Base-by-base conservation (phyloP, 2,113 vertebrate species). In the Anthoscopus minutus region DNA sequence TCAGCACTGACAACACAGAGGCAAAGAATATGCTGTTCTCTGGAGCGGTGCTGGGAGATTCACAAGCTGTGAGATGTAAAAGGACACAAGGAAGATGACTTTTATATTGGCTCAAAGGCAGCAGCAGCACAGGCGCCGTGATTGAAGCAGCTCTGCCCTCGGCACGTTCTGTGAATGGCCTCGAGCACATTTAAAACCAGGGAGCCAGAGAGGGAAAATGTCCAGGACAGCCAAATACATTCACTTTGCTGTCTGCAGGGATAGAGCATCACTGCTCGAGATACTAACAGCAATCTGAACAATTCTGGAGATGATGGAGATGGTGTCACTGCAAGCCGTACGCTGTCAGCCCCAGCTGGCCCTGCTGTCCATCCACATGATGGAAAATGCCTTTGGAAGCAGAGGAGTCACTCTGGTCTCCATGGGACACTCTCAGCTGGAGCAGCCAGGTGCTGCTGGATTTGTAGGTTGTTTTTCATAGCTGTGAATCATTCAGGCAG, bases 391-490 rank as follows among this genome's bases (percentile, higher is more conserved):
- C 58, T n/a, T 5, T 8, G 47, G 31, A 7, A 7, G 10, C 70
- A 66, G 5, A 4, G 2, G 60, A 44, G 24, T 48, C 51, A 3
- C 70, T 47, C 58, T 48, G 69, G 9, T 33, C 23, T 7, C 76
- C 12, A 0, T 5, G 76, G 60, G 60, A 24, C 48, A 7, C 37
- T 10, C n/a, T 22, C 47, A 13, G 53, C 3, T 60, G 9, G 23
- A 45, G 80, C 67, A 33, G 45, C 21, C 58, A 11, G 24, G 23
- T 19, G 40, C 64, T 51, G 30, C 61, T 31, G 54, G 13, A 0
- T 6, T 38, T 18, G 11, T 2, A 1, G 5, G 1, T 2, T 27
- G 33, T 14, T 8, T 14, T 15, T 18, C 53, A 2, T 0, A 4
- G 60, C 18, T 3, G 9, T 2, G 22, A 31, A 0, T 23, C 0